A percentile compares a stretch with the other conserved stretches of the same genome.
Conservation (phyloP, 2,888 invertebrate species). For the Meteorus colon region DNA sequence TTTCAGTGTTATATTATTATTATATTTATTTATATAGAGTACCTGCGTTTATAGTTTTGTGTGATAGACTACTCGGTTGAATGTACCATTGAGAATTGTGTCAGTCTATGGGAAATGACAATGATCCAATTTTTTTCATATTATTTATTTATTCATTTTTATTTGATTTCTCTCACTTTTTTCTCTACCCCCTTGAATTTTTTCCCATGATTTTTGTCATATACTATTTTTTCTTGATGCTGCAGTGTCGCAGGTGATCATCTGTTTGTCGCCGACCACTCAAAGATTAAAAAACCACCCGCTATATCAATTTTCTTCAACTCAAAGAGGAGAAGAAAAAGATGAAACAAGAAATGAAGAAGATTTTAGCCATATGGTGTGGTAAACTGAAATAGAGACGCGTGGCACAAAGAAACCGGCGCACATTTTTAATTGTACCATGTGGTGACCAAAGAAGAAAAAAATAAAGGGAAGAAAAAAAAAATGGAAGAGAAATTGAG, state of each 20-base stretch:
- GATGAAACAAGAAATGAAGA: neutral
- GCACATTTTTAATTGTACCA: constrained; percentile 69
- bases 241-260: neutral
- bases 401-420: constrained; percentile 65
- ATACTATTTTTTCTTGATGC: neutral
- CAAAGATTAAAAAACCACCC: neutral
- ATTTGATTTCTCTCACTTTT: neutral
- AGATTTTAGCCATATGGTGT: constrained; percentile 61
- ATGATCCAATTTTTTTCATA: neutral
- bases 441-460: constrained; percentile 60
- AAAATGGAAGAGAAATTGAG: neutral
- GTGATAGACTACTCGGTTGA: neutral
- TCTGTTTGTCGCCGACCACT: neutral
- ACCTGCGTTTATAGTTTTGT: constrained; percentile 4
- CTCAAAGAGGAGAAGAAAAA: neutral
- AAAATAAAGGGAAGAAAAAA: neutral
- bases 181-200: neutral
- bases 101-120: constrained; percentile 5
- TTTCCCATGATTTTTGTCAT: too few relatives aligned
- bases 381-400: constrained; percentile 49
- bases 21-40: constrained; percentile 2
- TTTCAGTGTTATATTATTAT: neutral
- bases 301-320: neutral
- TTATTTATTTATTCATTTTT: neutral
- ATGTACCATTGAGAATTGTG: neutral